A percentile compares a stretch with the other conserved stretches of the same genome.
Evolutionary conservation across 2,113 vertebrate genomes (phyloP).

Genomic region (Chloebia gouldiae): DNA sequence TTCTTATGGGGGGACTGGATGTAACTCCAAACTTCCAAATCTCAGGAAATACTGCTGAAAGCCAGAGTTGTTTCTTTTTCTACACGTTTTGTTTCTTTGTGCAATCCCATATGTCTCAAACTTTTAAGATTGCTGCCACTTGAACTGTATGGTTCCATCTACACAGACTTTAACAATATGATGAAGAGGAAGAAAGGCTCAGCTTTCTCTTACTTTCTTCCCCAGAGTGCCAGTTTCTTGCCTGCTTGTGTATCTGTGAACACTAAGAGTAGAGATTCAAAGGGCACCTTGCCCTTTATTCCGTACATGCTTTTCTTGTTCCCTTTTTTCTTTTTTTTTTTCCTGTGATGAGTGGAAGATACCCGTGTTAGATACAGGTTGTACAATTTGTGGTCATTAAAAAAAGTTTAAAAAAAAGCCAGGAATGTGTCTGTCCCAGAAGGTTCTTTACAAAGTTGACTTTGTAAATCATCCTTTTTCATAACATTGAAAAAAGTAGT

Average conservation of each 20-base stretch:
- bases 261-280: neutral
- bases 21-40: neutral
- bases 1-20: neutral
- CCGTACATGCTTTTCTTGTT: neutral
- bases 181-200: neutral
- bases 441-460: neutral
- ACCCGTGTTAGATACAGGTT: neutral
- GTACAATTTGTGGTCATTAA: neutral
- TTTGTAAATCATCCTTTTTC: neutral
- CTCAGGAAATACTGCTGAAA: neutral
- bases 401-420: neutral
- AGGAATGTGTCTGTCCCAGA: neutral
- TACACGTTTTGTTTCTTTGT: neutral
- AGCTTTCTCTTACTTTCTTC: neutral
- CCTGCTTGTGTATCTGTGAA: neutral
- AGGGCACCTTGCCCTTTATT: neutral
- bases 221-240: neutral
- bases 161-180: neutral
- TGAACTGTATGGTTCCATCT: neutral
- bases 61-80: neutral
- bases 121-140: neutral
- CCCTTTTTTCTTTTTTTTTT: neutral
- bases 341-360: neutral
- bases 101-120: neutral
- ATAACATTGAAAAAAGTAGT: neutral